phyloP scores from a whole-genome alignment of 2,797 vertebrate species.

The Okamejei kenojei region DNA sequence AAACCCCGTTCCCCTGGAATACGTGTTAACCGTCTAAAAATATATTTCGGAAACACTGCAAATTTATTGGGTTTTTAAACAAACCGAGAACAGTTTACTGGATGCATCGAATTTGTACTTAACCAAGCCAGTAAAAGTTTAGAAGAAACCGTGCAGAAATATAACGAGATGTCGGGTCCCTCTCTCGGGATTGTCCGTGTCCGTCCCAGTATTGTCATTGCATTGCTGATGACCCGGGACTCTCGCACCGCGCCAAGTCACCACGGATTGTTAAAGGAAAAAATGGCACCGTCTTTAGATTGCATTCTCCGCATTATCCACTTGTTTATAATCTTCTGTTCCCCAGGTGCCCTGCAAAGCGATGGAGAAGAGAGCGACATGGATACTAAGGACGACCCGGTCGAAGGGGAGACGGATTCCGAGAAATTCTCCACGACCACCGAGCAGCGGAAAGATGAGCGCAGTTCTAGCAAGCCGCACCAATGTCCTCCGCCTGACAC shows the following conservation, averaged over 20 bases:
- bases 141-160: neutral
- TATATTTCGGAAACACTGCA: neutral
- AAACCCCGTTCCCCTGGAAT: neutral
- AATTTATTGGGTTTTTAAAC: neutral
- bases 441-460: constrained; percentile 67
- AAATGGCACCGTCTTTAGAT: neutral
- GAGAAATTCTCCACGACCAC: constrained; percentile 80
- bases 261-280: too few species aligned
- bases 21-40: too few species aligned
- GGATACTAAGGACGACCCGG: constrained; percentile 80
- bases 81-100: neutral
- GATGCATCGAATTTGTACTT: neutral
- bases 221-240: neutral
- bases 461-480: constrained; percentile 60
- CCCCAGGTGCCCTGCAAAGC: constrained; percentile 67
- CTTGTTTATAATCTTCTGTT: neutral
- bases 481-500: constrained; percentile 55
- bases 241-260: neutral
- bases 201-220: neutral
- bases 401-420: constrained; percentile 70
- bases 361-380: constrained; percentile 90
- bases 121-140: too few species aligned
- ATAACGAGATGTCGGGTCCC: neutral
- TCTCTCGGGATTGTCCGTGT: neutral
- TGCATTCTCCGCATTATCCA: neutral